phyloP scores from a whole-genome alignment of 2,888 invertebrate genomes.

The Polylopha cassiicola region DNA sequence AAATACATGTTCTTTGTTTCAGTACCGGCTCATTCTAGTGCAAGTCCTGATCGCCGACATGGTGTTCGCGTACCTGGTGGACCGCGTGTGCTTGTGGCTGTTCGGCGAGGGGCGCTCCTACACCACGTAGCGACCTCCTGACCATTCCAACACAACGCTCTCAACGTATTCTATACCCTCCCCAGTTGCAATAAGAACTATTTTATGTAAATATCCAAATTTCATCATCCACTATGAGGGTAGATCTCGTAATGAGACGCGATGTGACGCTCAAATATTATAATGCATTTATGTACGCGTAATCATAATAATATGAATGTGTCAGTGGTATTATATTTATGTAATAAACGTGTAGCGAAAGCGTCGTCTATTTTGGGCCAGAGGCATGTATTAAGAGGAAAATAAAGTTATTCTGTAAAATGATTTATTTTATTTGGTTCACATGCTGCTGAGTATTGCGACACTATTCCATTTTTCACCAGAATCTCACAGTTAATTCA shows the following conservation, averaged over 20 bases:
- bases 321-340: constrained; percentile 34
- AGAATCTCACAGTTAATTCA: constrained; percentile 24
- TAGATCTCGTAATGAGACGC: constrained; percentile 9
- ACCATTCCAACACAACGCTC: not conserved
- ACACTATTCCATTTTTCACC: constrained; percentile 31
- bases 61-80: constrained; percentile 88
- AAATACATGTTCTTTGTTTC: constrained; percentile 46
- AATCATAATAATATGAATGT: constrained; percentile 21
- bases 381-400: constrained; percentile 24
- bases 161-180: constrained; percentile 10
- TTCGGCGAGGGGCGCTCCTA: constrained; percentile 87
- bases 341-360: constrained; percentile 39
- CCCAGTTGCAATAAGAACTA: constrained; percentile 5
- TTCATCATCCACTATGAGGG: constrained; percentile 7
- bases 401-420: constrained; percentile 25
- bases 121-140: constrained; percentile 28
- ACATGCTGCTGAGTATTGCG: constrained; percentile 22
- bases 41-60: constrained; percentile 91
- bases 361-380: constrained; percentile 29
- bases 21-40: constrained; percentile 94
- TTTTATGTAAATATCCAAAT: constrained; percentile 15
- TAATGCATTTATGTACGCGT: constrained; percentile 41
- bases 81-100: constrained; percentile 89
- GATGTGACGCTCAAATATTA: constrained; percentile 50
- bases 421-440: constrained; percentile 27